These are phyloP conservation scores for Bombyx huttoni DNA, from an alignment of 2,888 invertebrate genomes.

Conservation along the genomic window DNA sequence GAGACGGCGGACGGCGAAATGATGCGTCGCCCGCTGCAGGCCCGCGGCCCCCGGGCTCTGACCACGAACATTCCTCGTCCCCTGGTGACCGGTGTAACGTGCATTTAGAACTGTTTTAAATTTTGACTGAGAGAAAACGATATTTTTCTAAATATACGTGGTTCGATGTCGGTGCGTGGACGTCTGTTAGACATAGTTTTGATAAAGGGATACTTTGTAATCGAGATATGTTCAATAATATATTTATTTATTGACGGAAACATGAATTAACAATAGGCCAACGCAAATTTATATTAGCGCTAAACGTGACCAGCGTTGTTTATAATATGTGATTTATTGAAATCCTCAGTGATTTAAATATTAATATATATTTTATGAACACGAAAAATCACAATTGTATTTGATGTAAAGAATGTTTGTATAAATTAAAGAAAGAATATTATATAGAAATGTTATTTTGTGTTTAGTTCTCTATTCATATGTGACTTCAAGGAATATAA, in stretches of 20 bases:
- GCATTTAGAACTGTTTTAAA: constrained; percentile 31
- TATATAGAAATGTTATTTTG: background rate
- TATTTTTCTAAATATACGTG: constrained; percentile 4
- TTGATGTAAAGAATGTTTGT: background rate
- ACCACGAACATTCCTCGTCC: constrained; percentile 46
- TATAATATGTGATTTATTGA: too few relatives aligned
- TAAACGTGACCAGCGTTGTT: too few relatives aligned
- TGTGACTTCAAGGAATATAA: background rate
- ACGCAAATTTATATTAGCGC: too few relatives aligned
- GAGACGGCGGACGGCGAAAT: constrained; percentile 57
- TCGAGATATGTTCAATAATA: too few relatives aligned
- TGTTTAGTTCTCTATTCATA: background rate
- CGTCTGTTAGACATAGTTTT: too few relatives aligned
- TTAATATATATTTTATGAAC: background rate
- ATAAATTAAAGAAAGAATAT: background rate
- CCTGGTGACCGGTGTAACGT: constrained; percentile 47
- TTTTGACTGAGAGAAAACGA: constrained; percentile 10
- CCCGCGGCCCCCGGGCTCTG: too few relatives aligned
- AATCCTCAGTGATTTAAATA: background rate
- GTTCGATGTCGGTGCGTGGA: too few relatives aligned
- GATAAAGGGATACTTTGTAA: too few relatives aligned
- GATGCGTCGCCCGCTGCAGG: too few relatives aligned
- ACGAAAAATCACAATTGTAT: background rate
- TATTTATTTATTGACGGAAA: too few relatives aligned
- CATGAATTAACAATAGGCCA: too few relatives aligned